These are phyloP conservation scores for Euura lappo DNA, from an alignment of 1,140 invertebrate species.

Conservation along the genomic window DNA sequence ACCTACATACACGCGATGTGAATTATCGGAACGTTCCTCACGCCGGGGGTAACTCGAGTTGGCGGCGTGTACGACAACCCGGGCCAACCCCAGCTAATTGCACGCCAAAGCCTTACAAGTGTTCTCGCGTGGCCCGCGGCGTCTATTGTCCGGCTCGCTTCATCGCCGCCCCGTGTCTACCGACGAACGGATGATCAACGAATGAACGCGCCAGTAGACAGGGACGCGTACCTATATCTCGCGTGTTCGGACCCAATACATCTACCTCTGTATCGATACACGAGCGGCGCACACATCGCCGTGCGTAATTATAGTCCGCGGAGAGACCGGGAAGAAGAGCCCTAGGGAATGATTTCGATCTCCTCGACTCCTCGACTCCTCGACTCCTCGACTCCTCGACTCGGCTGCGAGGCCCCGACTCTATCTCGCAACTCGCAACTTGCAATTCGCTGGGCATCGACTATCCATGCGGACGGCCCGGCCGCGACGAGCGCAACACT, in stretches of 20 bases:
- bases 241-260: too few species aligned
- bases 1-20: too few species aligned
- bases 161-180: not conserved
- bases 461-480: too few species aligned
- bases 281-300: not conserved
- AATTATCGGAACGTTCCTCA: too few species aligned
- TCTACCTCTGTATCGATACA: not conserved
- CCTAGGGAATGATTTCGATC: constrained; percentile 5
- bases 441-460: too few species aligned
- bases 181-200: not conserved
- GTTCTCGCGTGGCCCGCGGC: not conserved
- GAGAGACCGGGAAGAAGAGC: not conserved
- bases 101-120: constrained; percentile 6
- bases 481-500: too few species aligned
- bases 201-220: too few species aligned
- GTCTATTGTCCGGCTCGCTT: constrained; percentile 1
- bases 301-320: not conserved
- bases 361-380: not conserved
- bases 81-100: not conserved
- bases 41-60: too few species aligned
- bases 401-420: too few species aligned
- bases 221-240: not conserved
- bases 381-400: not conserved
- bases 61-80: not conserved
- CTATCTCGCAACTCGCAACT: too few species aligned